These are phyloP conservation scores for Pterobdella sp. DNA, from an alignment of 2,888 invertebrate genomes.

Conservation along the genomic window DNA sequence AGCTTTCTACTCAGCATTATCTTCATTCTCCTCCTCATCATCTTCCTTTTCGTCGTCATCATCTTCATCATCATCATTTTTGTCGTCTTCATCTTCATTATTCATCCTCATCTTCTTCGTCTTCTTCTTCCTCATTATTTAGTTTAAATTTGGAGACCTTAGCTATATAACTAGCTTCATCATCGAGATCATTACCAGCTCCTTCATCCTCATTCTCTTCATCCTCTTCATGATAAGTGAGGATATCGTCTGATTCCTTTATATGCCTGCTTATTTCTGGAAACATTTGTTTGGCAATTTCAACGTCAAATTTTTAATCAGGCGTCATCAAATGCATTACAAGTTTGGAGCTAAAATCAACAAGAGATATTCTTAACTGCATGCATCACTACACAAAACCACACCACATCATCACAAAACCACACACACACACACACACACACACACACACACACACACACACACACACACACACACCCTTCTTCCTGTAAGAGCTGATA, in stretches of 20 bases:
- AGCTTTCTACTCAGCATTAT: not conserved
- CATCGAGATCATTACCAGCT: not conserved
- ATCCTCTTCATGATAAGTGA: not conserved
- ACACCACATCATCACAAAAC: not conserved
- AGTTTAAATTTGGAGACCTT: not conserved
- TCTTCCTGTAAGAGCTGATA: slow-evolving; percentile 28
- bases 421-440: not conserved
- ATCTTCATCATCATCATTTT: slow-evolving; percentile 19
- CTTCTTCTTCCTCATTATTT: not conserved
- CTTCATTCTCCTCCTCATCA: slow-evolving; percentile 12
- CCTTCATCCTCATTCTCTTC: not conserved
- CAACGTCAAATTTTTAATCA: too few relatives aligned
- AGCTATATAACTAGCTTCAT: not conserved
- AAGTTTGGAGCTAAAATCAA: not conserved
- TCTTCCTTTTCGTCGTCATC: slow-evolving; percentile 10
- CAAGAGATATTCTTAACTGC: not conserved
- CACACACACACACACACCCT: not conserved
- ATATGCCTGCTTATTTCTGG: not conserved
- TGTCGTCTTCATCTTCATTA: not conserved
- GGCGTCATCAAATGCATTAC: not conserved
- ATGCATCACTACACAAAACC: not conserved
- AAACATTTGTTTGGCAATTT: not conserved
- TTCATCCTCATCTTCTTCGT: not conserved
- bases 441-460: not conserved
- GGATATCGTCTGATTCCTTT: not conserved